phyloP scores from a whole-genome alignment of 2,888 invertebrate genomes.

The Prenolepis imparis region DNA sequence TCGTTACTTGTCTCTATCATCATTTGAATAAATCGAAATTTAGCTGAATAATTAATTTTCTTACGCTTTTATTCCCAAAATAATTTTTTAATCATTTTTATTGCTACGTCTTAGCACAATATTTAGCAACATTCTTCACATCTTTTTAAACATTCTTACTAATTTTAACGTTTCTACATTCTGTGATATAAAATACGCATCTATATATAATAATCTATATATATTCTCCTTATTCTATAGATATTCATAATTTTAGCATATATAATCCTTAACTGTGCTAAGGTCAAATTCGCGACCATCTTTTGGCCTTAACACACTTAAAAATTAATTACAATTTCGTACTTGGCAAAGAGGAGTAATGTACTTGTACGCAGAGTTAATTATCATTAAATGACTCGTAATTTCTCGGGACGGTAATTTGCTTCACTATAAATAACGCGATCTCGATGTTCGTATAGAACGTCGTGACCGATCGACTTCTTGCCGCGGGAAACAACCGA shows the following conservation, averaged over 20 bases:
- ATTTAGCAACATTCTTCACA: neutral
- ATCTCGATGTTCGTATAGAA: constrained; percentile 41
- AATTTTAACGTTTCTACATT: neutral
- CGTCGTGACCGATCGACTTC: constrained; percentile 61
- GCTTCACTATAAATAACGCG: constrained; percentile 20
- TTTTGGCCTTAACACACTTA: neutral
- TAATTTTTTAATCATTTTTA: constrained; percentile 11
- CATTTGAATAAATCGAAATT: constrained; percentile 7
- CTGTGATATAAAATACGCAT: neutral
- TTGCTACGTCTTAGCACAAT: neutral
- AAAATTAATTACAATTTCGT: constrained; percentile 5
- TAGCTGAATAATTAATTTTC: constrained; percentile 32
- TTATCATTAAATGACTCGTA: constrained; percentile 33
- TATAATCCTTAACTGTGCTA: neutral
- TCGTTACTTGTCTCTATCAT: constrained; percentile 15
- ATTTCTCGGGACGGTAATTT: constrained; percentile 39
- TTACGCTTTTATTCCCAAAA: neutral
- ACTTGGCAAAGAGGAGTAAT: neutral
- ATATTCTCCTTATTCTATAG: neutral
- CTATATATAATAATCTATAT: neutral
- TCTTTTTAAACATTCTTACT: neutral
- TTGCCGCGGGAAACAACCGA: constrained; percentile 26
- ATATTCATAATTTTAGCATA: neutral
- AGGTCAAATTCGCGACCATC: neutral
- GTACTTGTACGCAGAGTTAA: constrained; percentile 19